A percentile compares a stretch with the other conserved stretches of the same genome.
These are phyloP conservation scores for Drosophila pruinosa DNA, from an alignment of 1,140 invertebrate species.

Conservation along the genomic window DNA sequence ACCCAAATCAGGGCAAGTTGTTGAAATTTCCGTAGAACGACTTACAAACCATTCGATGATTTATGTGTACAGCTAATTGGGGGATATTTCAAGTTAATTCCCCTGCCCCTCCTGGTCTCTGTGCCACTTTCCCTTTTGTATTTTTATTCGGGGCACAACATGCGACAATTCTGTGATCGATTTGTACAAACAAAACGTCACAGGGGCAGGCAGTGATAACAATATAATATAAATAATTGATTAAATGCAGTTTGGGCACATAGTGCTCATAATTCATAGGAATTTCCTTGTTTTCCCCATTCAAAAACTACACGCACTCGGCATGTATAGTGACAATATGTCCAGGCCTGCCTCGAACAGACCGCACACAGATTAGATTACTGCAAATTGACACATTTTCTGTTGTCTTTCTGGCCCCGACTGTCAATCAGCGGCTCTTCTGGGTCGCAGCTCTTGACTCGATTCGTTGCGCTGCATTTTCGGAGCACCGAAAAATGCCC, in stretches of 20 bases:
- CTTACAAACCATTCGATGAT: slow-evolving; percentile 7
- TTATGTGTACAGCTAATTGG: slow-evolving; percentile 71
- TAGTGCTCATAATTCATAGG: slow-evolving; percentile 57
- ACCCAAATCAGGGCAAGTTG: slow-evolving; percentile 55
- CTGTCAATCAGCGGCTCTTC: slow-evolving; percentile 21
- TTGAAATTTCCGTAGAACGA: slow-evolving; percentile 36
- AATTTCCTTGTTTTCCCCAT: slow-evolving; percentile 35
- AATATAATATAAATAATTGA: slow-evolving; percentile 66
- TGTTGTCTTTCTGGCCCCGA: slow-evolving; percentile 23
- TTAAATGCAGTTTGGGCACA: slow-evolving; percentile 56
- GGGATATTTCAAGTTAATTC: slow-evolving; percentile 41
- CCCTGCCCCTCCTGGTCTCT: slow-evolving; percentile 7
- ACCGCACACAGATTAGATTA: slow-evolving; percentile 78
- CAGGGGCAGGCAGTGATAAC: slow-evolving; percentile 42
- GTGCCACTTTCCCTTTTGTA: slow-evolving; percentile 61
- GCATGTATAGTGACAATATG: slow-evolving; percentile 1
- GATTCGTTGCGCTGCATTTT: slow-evolving; percentile 66
- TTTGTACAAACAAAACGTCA: slow-evolving; percentile 67
- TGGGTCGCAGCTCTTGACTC: slow-evolving; percentile 38
- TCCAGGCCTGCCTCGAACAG: not conserved
- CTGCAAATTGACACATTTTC: slow-evolving; percentile 77
- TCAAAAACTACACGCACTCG: slow-evolving; percentile 5
- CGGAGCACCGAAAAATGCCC: slow-evolving; percentile 1
- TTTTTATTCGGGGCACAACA: not conserved
- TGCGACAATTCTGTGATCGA: slow-evolving; percentile 52